Percentiles rank a stretch among this genome's conserved stretches.
Evolutionary conservation across 2,797 vertebrate species (phyloP).

Genomic region (Nyctalus aviator): DNA sequence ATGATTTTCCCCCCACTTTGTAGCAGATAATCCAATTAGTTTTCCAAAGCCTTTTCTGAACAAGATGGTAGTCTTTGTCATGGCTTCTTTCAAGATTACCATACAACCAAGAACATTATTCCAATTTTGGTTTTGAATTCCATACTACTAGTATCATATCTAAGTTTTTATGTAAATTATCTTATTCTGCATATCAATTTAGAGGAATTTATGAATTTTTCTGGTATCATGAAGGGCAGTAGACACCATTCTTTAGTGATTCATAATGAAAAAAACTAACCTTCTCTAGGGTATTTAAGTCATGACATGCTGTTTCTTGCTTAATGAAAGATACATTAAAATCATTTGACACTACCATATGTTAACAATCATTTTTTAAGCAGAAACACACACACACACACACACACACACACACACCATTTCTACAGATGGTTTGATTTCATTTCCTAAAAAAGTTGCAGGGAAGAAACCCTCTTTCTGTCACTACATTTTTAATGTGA

Average conservation of each 20-base stretch:
- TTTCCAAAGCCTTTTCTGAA: not conserved
- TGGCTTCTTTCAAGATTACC: not conserved
- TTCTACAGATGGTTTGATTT: conserved; percentile 59
- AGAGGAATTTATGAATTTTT: not conserved
- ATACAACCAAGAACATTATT: not conserved
- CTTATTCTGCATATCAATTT: not conserved
- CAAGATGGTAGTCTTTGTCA: not conserved
- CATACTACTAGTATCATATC: not conserved
- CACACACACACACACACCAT: not conserved
- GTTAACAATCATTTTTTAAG: conserved; percentile 79
- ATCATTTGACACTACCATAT: conserved; percentile 77
- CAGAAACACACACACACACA: not conserved
- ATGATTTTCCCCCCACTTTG: not conserved
- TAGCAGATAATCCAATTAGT: not conserved
- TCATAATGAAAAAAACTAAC: conserved; percentile 49
- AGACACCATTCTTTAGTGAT: conserved; percentile 32
- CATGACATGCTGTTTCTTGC: conserved; percentile 58
- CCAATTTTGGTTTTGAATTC: not conserved
- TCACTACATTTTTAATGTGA: not conserved
- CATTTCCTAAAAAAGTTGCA: conserved; percentile 71
- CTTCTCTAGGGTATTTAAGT: conserved; percentile 67
- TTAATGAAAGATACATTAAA: conserved; percentile 77
- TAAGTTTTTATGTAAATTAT: not conserved
- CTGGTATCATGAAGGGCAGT: not conserved
- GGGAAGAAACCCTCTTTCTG: conserved; percentile 35